Conservation (phyloP, 2,113 vertebrate genomes). For the Lasiurus borealis region DNA sequence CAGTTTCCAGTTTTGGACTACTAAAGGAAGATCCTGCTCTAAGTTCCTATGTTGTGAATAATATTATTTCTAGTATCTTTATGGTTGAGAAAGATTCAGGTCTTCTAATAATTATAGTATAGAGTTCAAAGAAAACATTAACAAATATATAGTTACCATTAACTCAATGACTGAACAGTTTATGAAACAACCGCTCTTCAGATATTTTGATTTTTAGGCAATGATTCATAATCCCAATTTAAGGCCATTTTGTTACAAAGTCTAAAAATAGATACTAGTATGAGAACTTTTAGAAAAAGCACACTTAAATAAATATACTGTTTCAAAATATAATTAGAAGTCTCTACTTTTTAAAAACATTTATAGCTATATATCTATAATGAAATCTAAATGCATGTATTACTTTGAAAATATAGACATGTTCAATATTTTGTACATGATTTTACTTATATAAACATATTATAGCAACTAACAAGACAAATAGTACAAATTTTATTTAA, state of each 20-base stretch:
- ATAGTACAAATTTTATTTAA: background rate
- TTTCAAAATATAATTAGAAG: slow-evolving; percentile 44
- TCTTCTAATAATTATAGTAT: slow-evolving; percentile 8
- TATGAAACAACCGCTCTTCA: background rate
- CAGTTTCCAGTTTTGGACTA: background rate
- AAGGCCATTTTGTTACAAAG: background rate
- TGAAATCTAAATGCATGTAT: background rate
- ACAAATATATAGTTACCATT: background rate
- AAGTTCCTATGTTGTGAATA: background rate
- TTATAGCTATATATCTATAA: background rate
- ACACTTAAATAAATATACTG: background rate
- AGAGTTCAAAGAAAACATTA: slow-evolving; percentile 25
- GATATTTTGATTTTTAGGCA: background rate
- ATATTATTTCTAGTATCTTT: background rate
- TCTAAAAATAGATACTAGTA: background rate
- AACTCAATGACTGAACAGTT: background rate
- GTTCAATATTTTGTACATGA: background rate
- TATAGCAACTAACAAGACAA: background rate
- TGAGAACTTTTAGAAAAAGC: slow-evolving; percentile 7
- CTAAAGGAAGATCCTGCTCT: background rate
- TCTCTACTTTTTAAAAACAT: background rate
- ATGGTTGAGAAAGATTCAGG: background rate
- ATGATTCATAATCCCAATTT: background rate
- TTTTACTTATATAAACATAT: background rate
- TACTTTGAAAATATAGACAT: slow-evolving; percentile 42